Evolutionary conservation across 2,888 invertebrate species (phyloP), one percentile per base, ranked within the genome.

Genomic region (Drosophila mimica): DNA sequence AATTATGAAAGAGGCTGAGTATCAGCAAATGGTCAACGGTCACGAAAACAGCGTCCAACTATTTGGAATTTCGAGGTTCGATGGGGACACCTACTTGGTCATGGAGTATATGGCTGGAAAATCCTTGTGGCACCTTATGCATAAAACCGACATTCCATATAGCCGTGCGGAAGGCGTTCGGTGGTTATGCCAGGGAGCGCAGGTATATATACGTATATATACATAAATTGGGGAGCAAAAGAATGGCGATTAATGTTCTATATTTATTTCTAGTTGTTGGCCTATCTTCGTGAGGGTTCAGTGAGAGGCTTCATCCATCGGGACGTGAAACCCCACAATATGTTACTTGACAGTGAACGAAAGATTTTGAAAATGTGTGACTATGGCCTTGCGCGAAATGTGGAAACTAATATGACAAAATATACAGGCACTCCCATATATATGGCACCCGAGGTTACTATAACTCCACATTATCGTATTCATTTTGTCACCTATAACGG

Each of bases 391-490:
- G 34, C 38, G 11, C 46, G 4, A 33, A 49, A 9, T 17, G 43
- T 46, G n/a, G 15, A 33, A 17, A 34, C 60, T 3, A 0, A 1
- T 2, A 75, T 74, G 69, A 51, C 74, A 8, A 0, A 1, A 4
- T 0, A 0, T 0, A 0, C 3, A 17, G 64, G 74, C 1, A 74
- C 74, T 2, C 0, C 0, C 4, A 6, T 13, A 11, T 74, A 74
- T 38, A 74, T 53, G 30, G 60, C 74, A 4, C 74, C 74, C 15
- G 69, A 74, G 52, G 74, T 54, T 4, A 53, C 15, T 34, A 34
- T 53, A 15, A 9, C 13, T 25, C 1, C 5, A 34, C 5, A 5
- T 20, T 15, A 3, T 20, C 43, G 20, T 20, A 20, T 43, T 6
- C 0, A 43, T 20, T 20, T 43, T 13, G 20, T 43, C 20, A 46